phyloP scores from a whole-genome alignment of 2,113 vertebrate species.

The Thunnus thynnus region DNA sequence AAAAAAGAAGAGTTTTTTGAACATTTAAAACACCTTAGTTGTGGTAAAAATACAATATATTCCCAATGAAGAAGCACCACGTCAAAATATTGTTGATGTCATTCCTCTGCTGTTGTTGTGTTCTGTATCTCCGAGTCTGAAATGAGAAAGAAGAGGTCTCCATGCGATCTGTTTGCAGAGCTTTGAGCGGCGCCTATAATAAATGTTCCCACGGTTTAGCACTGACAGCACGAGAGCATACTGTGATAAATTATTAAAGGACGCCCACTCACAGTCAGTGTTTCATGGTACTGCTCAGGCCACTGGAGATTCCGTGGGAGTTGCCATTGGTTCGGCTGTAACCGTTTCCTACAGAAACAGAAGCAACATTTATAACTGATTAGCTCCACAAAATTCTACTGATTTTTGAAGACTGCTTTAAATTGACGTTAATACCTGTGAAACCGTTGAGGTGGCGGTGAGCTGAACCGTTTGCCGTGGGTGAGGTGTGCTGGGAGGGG shows the following conservation, averaged over 20 bases:
- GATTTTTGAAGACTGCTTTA: not conserved
- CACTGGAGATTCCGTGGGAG: slow-evolving; percentile 60
- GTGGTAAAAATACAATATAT: slow-evolving; percentile 94
- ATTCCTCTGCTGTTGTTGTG: slow-evolving; percentile 81
- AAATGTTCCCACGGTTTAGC: not conserved
- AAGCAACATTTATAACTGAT: not conserved
- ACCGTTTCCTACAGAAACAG: slow-evolving; percentile 66
- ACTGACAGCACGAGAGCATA: not conserved
- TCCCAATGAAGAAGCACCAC: slow-evolving; percentile 91
- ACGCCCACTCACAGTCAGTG: slow-evolving; percentile 63
- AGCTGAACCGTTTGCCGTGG: slow-evolving; percentile 27
- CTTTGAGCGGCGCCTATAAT: not conserved
- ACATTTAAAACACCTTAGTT: slow-evolving; percentile 86
- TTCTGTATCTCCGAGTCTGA: slow-evolving; percentile 74
- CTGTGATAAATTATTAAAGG: slow-evolving; percentile 9
- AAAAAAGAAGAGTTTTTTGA: slow-evolving; percentile 34
- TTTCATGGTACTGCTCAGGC: slow-evolving; percentile 47
- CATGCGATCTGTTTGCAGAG: not conserved
- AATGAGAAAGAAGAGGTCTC: slow-evolving; percentile 46
- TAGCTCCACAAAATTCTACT: not conserved
- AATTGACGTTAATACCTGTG: slow-evolving; percentile 64
- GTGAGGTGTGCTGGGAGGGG: slow-evolving; percentile 16
- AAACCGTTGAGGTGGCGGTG: slow-evolving; percentile 70
- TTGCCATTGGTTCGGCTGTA: slow-evolving; percentile 67
- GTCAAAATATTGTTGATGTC: slow-evolving; percentile 79